These are phyloP conservation scores for Sarcoramphus papa DNA, from an alignment of 2,797 vertebrate genomes.

Conservation along the genomic window DNA sequence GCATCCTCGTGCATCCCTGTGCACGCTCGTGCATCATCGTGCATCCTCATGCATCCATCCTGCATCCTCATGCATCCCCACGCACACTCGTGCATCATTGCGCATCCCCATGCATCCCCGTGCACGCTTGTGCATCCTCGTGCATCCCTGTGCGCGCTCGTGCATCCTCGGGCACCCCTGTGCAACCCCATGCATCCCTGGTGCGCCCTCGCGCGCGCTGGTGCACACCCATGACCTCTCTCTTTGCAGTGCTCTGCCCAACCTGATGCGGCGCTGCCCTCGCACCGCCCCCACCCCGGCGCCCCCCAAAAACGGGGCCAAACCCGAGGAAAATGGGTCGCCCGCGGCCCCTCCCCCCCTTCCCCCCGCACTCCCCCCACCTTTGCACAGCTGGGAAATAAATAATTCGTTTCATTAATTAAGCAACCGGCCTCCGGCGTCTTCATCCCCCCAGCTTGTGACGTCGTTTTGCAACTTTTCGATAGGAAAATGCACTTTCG, in stretches of 20 bases:
- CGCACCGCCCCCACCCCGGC: background rate
- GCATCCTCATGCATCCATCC: too few species aligned
- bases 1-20: too few species aligned
- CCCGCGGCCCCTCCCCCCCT: background rate
- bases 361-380: background rate
- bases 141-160: too few species aligned
- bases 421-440: background rate
- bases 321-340: background rate
- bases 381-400: constrained; percentile 51
- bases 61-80: too few species aligned
- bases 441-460: background rate
- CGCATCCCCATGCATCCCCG: rapidly evolving
- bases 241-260: constrained; percentile 51
- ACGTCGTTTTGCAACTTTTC: rapidly evolving
- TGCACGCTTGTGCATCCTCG: too few species aligned
- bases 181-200: background rate
- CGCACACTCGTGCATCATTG: background rate
- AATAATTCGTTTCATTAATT: constrained; percentile 50
- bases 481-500: rapidly evolving
- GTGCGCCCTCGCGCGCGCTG: rapidly evolving
- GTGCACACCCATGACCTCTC: background rate
- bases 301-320: background rate
- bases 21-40: background rate
- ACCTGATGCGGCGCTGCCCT: constrained; percentile 12
- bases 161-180: too few species aligned